Percentiles rank a stretch among this genome's conserved stretches.
Evolutionary conservation across 1,140 invertebrate genomes (phyloP).

Genomic region (Bombus terrestris): DNA sequence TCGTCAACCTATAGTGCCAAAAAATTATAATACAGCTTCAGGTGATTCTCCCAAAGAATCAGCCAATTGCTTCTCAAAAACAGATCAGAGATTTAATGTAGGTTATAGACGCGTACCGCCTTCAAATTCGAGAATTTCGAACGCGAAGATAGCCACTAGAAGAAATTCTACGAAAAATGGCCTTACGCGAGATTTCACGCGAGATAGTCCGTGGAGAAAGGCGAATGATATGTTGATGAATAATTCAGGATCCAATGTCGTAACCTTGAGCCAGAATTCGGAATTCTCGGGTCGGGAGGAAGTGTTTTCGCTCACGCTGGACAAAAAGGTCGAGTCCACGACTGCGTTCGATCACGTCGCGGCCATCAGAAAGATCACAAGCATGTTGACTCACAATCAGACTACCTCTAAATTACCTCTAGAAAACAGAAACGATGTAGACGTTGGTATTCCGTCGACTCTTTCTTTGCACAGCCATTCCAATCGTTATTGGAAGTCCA

Average conservation of each 20-base stretch:
- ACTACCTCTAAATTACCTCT: neutral
- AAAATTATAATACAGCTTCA: neutral
- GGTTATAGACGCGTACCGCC: neutral
- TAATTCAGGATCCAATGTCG: slow-evolving; percentile 47
- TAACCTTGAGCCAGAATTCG: slow-evolving; percentile 26
- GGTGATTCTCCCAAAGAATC: neutral
- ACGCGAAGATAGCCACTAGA: neutral
- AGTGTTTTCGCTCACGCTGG: neutral
- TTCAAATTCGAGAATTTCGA: neutral
- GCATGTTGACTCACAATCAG: neutral
- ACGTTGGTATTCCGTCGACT: neutral
- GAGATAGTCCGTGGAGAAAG: neutral
- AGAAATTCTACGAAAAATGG: neutral
- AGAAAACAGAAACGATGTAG: neutral
- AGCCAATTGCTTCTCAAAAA: neutral
- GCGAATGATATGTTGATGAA: slow-evolving; percentile 22
- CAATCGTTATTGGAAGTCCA: neutral
- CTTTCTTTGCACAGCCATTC: neutral
- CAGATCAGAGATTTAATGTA: neutral
- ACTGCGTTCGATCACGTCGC: slow-evolving; percentile 33
- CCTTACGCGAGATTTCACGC: neutral
- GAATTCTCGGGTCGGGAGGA: neutral
- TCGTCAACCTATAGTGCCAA: neutral
- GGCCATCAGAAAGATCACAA: slow-evolving; percentile 30
- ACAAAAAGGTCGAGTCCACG: slow-evolving; percentile 26